A percentile compares a stretch with the other conserved stretches of the same genome.
phyloP scores from a whole-genome alignment of 2,888 invertebrate species.

The Peribatodes rhomboidaria region DNA sequence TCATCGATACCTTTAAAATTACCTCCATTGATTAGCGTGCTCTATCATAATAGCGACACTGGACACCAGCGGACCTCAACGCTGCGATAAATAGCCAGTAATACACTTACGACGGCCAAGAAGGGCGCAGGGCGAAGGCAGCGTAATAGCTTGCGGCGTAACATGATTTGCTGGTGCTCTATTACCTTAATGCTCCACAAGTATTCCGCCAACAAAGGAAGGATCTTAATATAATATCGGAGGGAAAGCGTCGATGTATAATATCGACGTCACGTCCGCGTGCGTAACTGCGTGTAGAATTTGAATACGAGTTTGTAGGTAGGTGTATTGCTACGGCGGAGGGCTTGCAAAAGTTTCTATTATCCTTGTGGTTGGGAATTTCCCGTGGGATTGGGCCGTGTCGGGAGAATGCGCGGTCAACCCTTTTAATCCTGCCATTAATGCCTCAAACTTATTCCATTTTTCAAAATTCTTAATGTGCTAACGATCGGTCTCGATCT shows the following conservation, averaged over 20 bases:
- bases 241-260: slow-evolving; percentile 47
- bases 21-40: slow-evolving; percentile 53
- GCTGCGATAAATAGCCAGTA: slow-evolving; percentile 79
- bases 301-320: slow-evolving; percentile 57
- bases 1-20: slow-evolving; percentile 56
- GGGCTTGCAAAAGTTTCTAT: slow-evolving; percentile 51
- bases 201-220: slow-evolving; percentile 76
- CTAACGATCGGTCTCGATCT: slow-evolving; percentile 19
- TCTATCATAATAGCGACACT: slow-evolving; percentile 60
- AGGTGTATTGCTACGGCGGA: slow-evolving; percentile 44
- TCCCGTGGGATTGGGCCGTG: slow-evolving; percentile 38
- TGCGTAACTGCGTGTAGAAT: slow-evolving; percentile 62
- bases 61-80: slow-evolving; percentile 60
- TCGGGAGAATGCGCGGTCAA: slow-evolving; percentile 39
- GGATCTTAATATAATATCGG: slow-evolving; percentile 75
- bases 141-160: slow-evolving; percentile 73
- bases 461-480: slow-evolving; percentile 31
- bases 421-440: slow-evolving; percentile 42
- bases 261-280: slow-evolving; percentile 52
- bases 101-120: slow-evolving; percentile 75
- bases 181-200: slow-evolving; percentile 77
- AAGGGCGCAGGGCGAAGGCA: slow-evolving; percentile 45
- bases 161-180: slow-evolving; percentile 79
- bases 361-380: slow-evolving; percentile 48
- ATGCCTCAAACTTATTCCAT: slow-evolving; percentile 32